Conservation (phyloP, 2,888 invertebrate species). For the Fissipunctia ypsillon region DNA sequence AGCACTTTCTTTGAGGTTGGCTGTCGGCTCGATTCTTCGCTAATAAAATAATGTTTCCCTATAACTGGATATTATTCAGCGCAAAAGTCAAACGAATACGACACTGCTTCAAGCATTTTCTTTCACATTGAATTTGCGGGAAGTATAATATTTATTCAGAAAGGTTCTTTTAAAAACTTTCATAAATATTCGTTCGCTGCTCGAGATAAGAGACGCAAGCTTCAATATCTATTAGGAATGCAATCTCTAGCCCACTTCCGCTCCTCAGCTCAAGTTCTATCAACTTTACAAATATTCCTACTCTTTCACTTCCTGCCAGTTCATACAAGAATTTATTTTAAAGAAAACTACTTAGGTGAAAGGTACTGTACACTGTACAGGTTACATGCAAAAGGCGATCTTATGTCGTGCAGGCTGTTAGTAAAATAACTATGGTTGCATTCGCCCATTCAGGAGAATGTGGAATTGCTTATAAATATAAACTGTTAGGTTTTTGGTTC, state of each 20-base stretch:
- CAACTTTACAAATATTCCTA: constrained; percentile 50
- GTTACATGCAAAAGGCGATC: too few species aligned
- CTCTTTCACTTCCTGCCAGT: constrained; percentile 22
- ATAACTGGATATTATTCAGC: not conserved
- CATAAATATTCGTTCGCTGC: constrained; percentile 40
- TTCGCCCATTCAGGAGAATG: too few species aligned
- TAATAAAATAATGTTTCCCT: not conserved
- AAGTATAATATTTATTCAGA: constrained; percentile 11
- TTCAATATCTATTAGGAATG: constrained; percentile 59
- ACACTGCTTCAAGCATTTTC: not conserved
- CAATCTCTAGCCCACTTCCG: constrained; percentile 53
- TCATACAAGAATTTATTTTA: constrained; percentile 24
- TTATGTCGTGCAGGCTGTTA: too few species aligned
- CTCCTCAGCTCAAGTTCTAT: constrained; percentile 28
- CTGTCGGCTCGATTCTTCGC: too few species aligned
- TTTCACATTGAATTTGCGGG: constrained; percentile 16
- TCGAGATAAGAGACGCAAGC: constrained; percentile 46
- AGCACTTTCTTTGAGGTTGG: not conserved
- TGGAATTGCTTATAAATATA: too few species aligned
- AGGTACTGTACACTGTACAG: too few species aligned
- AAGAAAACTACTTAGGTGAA: not conserved
- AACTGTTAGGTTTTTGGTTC: too few species aligned
- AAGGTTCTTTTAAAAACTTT: constrained; percentile 42
- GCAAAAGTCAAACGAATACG: not conserved
- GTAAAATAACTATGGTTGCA: too few species aligned